Base-by-base conservation (phyloP, 2,797 vertebrate species). In the Microctenopoma steveboyesi region DNA sequence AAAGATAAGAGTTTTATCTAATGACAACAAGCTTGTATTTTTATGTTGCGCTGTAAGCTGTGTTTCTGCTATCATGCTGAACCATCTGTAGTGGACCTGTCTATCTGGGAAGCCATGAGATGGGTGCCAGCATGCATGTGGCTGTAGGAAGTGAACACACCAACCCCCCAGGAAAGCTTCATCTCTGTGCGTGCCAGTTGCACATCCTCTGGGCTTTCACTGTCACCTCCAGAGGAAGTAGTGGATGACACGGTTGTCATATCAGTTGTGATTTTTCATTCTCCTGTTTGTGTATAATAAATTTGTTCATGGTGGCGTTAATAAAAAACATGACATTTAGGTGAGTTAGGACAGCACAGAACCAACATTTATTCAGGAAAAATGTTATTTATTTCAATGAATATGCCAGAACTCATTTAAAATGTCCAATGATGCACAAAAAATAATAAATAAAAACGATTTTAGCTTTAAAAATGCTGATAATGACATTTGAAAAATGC, bases 21-120 rank as follows among this genome's bases (percentile, higher is more conserved):
- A 59, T 77, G 57, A 74, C 46, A 77, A 68, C 30, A 51, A 43
- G 39, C 30, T 48, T 6, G 18, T 61, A 64, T 82, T 85, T 89
- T 78, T 54, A 75, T 68, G 37, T 51, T 59, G 64, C 4, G 12
- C 69, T 75, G 61, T 53, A 74, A 87, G 91, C 78, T 69, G 64
- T 6, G 74, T 74, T 84, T 76, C 72, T 92, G 81, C 90, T 96
- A 96, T 97, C 95, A n/a, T 76, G 86, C 91, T 90, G 87, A 95
- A 89, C 93, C 96, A 97, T 96, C 95, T 97, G 95, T 89, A 93
- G 90, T 64, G 76, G 37, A 85, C 75, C 76, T 64, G 88, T 90
- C 91, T 93, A 92, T 94, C 91, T 92, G 85, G 83, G 69, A 76
- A 77, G 66, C 76, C 68, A 76, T 69, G 61, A 70, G 52, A 73